Base-by-base conservation (phyloP, 1,140 invertebrate species). In the Listronotus bonariensis region DNA sequence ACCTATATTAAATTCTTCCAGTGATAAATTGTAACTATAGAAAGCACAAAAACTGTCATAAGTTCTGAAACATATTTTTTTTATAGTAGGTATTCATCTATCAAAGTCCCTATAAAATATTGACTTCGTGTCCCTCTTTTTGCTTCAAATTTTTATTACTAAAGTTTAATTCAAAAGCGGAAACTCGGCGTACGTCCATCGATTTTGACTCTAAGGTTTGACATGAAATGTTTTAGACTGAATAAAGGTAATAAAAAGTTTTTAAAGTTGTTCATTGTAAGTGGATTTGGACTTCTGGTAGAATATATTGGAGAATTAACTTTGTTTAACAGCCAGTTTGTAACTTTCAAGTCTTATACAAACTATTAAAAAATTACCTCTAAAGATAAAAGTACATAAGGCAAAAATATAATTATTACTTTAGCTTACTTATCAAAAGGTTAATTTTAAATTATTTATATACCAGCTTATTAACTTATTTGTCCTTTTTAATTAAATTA, bases 41-140 rank as follows among this genome's bases (percentile, higher is more conserved):
- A 49, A 54, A 43, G 38, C 26, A 63, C 46, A 55, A 55, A 63
- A 63, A 63, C 31, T 55, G 60, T 63, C 60, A 63, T 54, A 63
- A 67, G 31, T 58, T 59, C 11, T 14, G 36, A 18, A 60, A 67
- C 57, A 56, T 32, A 60, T 61, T 54, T 67, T 61, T 61, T 56
- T 31, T 34, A 15, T 41, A 26, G 31, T 12, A 31, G 42, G 54
- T 31, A 53, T 42, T 69, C 71, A 72, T 72, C 68, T 67, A 72
- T 72, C 71, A 72, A 48, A 57, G 65, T 59, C 60, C 52, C 38
- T 48, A 53, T 67, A 63, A 65, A 68, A 65, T 54, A 55, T 60
- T 38, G 57, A 51, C 54, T 56, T 43, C 36, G 41, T 31, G 51
- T 18, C 48, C 41, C 31, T 63, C 38, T 48, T 49, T 36, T 53